Percentiles rank a stretch among this genome's conserved stretches.
Evolutionary conservation across 2,797 vertebrate species (phyloP).

Genomic region (Hipposideros larvatus): DNA sequence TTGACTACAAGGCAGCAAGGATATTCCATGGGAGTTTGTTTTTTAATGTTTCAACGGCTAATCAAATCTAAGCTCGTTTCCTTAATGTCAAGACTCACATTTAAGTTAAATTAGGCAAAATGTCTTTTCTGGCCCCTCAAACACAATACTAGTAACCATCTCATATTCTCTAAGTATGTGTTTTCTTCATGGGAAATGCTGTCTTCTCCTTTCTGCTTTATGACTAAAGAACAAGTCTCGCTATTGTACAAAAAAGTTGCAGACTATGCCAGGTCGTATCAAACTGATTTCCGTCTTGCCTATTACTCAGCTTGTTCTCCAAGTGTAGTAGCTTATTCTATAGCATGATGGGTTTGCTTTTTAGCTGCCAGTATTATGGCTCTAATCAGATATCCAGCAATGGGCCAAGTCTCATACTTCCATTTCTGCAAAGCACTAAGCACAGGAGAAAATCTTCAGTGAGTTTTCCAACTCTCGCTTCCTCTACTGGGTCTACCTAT

Average conservation of each 20-base stretch:
- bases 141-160: not conserved
- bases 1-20: not conserved
- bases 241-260: not conserved
- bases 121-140: not conserved
- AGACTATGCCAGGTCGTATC: not conserved
- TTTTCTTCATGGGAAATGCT: not conserved
- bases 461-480: not conserved
- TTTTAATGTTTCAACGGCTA: not conserved
- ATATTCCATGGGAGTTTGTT: not conserved
- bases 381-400: not conserved
- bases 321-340: not conserved
- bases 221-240: not conserved
- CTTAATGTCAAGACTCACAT: not conserved
- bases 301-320: not conserved
- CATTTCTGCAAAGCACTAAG: not conserved
- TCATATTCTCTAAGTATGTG: not conserved
- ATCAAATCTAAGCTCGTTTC: conserved; percentile 11
- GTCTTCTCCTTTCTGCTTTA: not conserved
- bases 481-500: not conserved
- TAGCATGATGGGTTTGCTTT: not conserved
- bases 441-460: not conserved
- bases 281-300: not conserved
- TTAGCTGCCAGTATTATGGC: not conserved
- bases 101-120: conserved; percentile 13
- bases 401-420: not conserved